Base-by-base conservation (phyloP, 2,113 vertebrate genomes). In the Saimiri boliviensis region DNA sequence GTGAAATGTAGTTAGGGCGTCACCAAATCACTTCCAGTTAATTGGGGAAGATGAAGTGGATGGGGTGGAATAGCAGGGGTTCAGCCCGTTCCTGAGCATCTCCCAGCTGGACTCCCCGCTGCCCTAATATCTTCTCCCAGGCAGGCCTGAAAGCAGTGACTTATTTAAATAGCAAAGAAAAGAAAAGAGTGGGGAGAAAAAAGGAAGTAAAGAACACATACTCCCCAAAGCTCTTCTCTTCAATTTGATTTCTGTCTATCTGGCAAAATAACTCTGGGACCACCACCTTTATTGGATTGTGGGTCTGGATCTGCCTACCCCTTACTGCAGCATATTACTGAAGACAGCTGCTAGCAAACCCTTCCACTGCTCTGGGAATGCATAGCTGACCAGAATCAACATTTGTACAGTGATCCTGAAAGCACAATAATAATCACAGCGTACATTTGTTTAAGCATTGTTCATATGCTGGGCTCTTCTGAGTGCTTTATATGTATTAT, bases 21-120 rank as follows among this genome's bases (percentile, higher is more conserved):
- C 25, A 1, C 73, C 32, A 21, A 74, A 60, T 77, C 49, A 9
- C n/a, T 56, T 10, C 49, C 40, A 63, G 74, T 52, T 88, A 73
- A 77, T 13, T 89, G 82, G 88, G 37, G 76, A 92, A 56, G 89
- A 95, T 42, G 16, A 96, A 93, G 70, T 32, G 60, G 83, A 42
- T 66, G 82, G 52, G 17, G 6, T 8, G 20, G 13, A 60, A n/a
- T 23, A 47, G 84, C 81, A 81, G 63, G 60, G 32, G 16, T 52
- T 73, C 19, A 9, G 58, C 74, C 42, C 8, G 37, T 32, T 68
- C 52, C 47, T 91, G 83, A 52, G 88, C 94, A 63, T 21, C 80
- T 71, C 89, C 1, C 89, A 91, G 92, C 92, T 92, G 89, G 84
- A 66, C 54, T 66, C 35, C 74, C 86, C 71, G 91, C 83, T 83